These are phyloP conservation scores for Propithecus perrieri DNA, from an alignment of 2,797 vertebrate species.

Conservation along the genomic window DNA sequence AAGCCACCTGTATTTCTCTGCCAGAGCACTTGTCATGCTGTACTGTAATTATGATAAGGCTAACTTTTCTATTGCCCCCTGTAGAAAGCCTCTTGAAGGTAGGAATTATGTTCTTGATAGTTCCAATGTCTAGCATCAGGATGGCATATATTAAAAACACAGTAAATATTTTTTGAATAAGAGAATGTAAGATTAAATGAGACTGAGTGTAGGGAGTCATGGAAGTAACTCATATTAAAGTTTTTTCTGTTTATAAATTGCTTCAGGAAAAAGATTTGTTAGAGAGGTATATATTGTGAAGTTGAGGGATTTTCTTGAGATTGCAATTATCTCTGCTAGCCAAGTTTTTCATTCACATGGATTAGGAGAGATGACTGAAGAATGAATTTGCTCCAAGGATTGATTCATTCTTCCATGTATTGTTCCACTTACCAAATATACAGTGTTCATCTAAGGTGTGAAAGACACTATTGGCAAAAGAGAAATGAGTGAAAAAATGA, in stretches of 20 bases:
- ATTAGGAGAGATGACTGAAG: not conserved
- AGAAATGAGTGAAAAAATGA: not conserved
- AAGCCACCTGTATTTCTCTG: not conserved
- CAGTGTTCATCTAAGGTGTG: not conserved
- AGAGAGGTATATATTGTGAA: not conserved
- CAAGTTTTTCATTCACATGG: conserved; percentile 3
- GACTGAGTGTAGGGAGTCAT: not conserved
- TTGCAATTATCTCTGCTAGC: not conserved
- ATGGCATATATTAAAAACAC: not conserved
- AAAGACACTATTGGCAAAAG: not conserved
- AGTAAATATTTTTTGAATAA: not conserved
- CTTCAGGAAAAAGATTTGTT: not conserved
- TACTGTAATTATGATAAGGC: not conserved
- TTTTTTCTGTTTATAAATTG: not conserved
- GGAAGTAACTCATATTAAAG: not conserved
- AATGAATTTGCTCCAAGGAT: not conserved
- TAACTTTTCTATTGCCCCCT: not conserved
- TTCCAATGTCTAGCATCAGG: not conserved
- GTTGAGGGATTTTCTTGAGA: not conserved
- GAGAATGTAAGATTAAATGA: not conserved
- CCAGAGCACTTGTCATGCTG: not conserved
- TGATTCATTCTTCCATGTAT: conserved; percentile 11
- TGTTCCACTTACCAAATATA: conserved; percentile 1
- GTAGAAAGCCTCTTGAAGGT: not conserved
- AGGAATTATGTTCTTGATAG: not conserved